Percentiles rank a stretch among this genome's conserved stretches.
These are phyloP conservation scores for Ciconia boyciana DNA, from an alignment of 2,113 vertebrate species.

Conservation along the genomic window DNA sequence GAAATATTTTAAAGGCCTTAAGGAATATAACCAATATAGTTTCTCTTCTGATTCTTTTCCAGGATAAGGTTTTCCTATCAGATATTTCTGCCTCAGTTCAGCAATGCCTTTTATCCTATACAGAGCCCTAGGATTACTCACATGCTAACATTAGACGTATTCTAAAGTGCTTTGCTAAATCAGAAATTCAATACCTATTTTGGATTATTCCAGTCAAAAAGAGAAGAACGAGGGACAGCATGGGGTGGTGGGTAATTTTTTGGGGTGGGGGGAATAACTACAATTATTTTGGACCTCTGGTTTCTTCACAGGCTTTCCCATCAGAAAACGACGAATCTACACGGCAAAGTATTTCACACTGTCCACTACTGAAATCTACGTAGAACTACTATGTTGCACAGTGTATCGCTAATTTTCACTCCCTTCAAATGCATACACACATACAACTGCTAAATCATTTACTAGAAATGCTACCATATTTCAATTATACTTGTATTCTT, in stretches of 20 bases:
- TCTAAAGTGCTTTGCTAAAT: not conserved
- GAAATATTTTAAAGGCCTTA: constrained; percentile 33
- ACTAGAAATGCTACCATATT: not conserved
- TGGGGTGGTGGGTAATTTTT: accelerated
- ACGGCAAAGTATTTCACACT: not conserved
- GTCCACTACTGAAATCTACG: not conserved
- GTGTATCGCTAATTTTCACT: not conserved
- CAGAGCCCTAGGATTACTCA: not conserved
- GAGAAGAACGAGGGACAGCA: not conserved
- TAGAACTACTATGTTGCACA: not conserved
- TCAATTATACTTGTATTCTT: not conserved
- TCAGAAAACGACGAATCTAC: not conserved
- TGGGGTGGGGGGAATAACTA: accelerated
- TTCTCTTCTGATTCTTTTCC: constrained; percentile 43
- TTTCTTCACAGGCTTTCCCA: not conserved
- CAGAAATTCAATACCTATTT: not conserved
- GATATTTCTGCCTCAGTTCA: not conserved
- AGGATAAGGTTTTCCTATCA: constrained; percentile 42
- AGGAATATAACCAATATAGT: not conserved
- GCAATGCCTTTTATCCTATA: not conserved
- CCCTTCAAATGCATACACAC: not conserved
- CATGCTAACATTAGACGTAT: not conserved
- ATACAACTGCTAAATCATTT: not conserved
- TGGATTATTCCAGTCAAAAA: not conserved
- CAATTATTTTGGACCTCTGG: not conserved